Evolutionary conservation across 2,797 vertebrate genomes (phyloP).

Genomic region (Galaxias olidus): DNA sequence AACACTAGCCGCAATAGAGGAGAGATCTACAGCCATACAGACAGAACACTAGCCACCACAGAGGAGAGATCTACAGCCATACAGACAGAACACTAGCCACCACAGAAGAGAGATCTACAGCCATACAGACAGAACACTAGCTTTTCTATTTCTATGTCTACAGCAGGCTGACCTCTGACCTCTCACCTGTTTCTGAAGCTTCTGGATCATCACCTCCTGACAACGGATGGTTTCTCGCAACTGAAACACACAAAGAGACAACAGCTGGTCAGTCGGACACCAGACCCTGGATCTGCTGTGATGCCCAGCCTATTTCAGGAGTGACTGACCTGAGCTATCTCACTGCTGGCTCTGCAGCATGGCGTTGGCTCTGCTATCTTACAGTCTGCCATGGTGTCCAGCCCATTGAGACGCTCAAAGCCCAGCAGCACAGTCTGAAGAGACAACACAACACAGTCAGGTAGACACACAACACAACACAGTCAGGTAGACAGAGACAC

Average conservation of each 20-base stretch:
- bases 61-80: not conserved
- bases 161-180: not conserved
- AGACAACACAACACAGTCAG: not conserved
- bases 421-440: conserved; percentile 73
- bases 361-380: conserved; percentile 61
- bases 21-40: not conserved
- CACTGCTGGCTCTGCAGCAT: conserved; percentile 74
- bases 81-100: not conserved
- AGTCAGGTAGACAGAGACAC: too few relatives aligned
- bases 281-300: not conserved
- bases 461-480: too few relatives aligned
- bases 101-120: not conserved
- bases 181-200: conserved; percentile 77
- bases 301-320: not conserved
- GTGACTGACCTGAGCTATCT: conserved; percentile 78
- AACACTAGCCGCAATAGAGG: not conserved
- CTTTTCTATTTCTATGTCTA: too few relatives aligned
- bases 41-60: not conserved
- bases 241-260: conserved; percentile 55
- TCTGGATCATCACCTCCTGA: conserved; percentile 74
- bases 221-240: conserved; percentile 65
- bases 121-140: not conserved
- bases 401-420: conserved; percentile 64
- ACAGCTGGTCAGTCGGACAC: not conserved
- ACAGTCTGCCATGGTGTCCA: conserved; percentile 54